These are phyloP conservation scores for Salticus scenicus DNA, from an alignment of 2,888 invertebrate genomes.

Conservation along the genomic window DNA sequence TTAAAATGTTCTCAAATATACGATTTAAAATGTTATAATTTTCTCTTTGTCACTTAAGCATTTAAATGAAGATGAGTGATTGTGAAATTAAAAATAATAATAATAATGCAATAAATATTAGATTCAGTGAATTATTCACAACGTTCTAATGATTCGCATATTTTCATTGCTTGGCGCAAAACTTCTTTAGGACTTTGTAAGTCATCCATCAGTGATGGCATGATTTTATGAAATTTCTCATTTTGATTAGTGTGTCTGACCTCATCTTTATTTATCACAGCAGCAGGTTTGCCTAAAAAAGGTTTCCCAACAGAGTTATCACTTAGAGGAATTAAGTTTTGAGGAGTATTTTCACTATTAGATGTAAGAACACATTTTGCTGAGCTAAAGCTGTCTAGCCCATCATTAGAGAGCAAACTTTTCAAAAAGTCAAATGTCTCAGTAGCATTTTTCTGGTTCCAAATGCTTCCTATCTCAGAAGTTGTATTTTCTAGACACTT, in stretches of 20 bases:
- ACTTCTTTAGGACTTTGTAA: conserved; percentile 67
- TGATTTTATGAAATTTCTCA: conserved; percentile 45
- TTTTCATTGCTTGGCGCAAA: conserved; percentile 61
- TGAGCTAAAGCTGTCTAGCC: conserved; percentile 60
- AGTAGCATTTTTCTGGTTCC: conserved; percentile 48
- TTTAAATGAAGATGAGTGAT: too few relatives aligned
- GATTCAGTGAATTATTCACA: background rate
- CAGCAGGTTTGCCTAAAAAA: conserved; percentile 20
- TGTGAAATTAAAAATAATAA: background rate
- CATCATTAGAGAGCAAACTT: conserved; percentile 55
- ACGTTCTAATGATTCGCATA: conserved; percentile 50
- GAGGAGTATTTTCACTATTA: conserved; percentile 29
- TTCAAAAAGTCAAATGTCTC: conserved; percentile 61
- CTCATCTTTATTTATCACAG: conserved; percentile 63
- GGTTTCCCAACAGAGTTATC: conserved; percentile 20
- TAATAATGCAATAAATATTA: background rate
- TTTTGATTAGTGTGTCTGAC: conserved; percentile 28
- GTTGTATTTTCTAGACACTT: conserved; percentile 50
- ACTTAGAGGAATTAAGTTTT: conserved; percentile 30
- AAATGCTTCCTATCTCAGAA: conserved; percentile 54
- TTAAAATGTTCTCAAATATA: too few relatives aligned
- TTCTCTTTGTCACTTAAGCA: too few relatives aligned
- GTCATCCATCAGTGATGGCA: conserved; percentile 64
- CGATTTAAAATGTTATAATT: too few relatives aligned
- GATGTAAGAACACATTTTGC: conserved; percentile 47